phyloP scores from a whole-genome alignment of 2,113 vertebrate genomes.

The Eurypyga helias region DNA sequence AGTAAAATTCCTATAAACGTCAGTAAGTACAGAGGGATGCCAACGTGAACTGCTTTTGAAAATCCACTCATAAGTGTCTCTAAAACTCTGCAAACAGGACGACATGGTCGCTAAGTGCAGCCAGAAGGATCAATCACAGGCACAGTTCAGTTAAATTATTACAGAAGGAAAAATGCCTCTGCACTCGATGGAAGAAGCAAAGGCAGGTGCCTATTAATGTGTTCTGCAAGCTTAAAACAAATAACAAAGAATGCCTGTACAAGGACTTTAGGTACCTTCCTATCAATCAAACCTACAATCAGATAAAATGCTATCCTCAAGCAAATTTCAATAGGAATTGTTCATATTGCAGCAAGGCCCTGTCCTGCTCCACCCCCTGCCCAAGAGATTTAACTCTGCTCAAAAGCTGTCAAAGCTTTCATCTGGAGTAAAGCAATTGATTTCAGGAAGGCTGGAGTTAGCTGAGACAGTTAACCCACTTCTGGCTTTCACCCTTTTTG shows the following conservation, averaged over 20 bases:
- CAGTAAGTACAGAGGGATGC: neutral
- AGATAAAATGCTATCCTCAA: neutral
- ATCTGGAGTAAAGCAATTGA: neutral
- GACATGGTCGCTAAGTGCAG: neutral
- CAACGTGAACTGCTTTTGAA: neutral
- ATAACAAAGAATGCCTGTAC: neutral
- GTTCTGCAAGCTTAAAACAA: neutral
- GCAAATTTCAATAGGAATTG: neutral
- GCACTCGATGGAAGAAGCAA: neutral
- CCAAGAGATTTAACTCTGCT: neutral
- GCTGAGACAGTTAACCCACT: neutral
- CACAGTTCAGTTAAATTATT: neutral
- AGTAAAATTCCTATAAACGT: neutral
- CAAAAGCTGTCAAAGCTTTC: neutral
- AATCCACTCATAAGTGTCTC: neutral
- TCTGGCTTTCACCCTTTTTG: neutral
- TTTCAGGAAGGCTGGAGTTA: neutral
- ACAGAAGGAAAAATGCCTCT: neutral
- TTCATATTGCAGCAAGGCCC: neutral
- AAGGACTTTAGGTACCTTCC: neutral
- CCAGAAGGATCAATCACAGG: neutral
- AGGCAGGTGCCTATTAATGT: neutral
- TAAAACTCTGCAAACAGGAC: neutral
- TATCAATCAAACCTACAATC: neutral
- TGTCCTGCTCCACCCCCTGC: neutral